Percentiles rank a stretch among this genome's conserved stretches.
Conservation (phyloP, 2,113 vertebrate genomes). For the Paradisaea rubra region DNA sequence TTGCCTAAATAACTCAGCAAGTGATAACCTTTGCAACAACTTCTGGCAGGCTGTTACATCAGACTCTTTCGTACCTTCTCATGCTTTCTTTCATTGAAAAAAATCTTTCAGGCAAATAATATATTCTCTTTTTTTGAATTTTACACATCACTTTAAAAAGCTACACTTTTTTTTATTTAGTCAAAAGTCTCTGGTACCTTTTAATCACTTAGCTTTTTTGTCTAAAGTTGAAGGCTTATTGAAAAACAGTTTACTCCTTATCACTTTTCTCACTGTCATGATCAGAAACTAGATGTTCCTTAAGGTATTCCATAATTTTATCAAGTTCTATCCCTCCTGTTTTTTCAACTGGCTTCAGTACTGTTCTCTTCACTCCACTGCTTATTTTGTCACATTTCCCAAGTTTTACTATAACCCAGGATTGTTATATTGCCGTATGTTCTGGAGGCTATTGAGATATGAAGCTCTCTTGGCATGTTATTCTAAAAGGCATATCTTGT, state of each 20-base stretch:
- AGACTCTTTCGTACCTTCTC: neutral
- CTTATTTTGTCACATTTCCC: constrained; percentile 44
- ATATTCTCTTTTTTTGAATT: neutral
- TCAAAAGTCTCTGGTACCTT: neutral
- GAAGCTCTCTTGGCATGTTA: neutral
- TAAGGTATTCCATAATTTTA: neutral
- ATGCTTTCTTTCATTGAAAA: neutral
- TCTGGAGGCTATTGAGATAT: neutral
- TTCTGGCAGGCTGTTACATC: neutral
- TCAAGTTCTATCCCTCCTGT: neutral
- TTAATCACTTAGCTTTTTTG: neutral
- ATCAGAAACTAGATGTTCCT: neutral
- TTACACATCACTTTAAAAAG: neutral
- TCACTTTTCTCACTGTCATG: neutral
- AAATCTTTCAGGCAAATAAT: neutral
- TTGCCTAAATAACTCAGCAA: neutral
- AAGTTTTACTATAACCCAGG: neutral
- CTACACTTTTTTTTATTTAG: neutral
- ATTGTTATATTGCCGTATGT: neutral
- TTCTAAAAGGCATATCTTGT: neutral
- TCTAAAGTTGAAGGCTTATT: neutral
- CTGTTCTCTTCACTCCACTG: neutral
- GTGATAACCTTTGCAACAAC: neutral
- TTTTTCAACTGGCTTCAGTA: constrained; percentile 11
- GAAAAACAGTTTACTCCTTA: neutral